These are phyloP conservation scores for Acanthopagrus latus DNA, from an alignment of 2,797 vertebrate genomes.

Conservation along the genomic window DNA sequence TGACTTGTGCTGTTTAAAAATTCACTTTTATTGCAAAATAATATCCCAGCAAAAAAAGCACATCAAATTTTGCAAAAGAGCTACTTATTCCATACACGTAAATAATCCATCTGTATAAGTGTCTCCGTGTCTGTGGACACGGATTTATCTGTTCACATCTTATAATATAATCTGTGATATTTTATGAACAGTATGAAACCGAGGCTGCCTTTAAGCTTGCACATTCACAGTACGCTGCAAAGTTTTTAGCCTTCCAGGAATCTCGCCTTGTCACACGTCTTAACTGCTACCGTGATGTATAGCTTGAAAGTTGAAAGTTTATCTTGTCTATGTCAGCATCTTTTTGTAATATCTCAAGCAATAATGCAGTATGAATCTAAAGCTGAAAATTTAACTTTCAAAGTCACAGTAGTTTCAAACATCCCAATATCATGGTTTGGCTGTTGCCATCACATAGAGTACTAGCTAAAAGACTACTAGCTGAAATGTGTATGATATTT, in stretches of 20 bases:
- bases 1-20: constrained; percentile 60
- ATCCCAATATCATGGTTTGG: constrained; percentile 63
- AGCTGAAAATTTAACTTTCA: constrained; percentile 51
- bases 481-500: constrained; percentile 58
- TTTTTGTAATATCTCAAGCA: constrained; percentile 49
- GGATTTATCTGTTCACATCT: constrained; percentile 65
- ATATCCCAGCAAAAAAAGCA: constrained; percentile 73
- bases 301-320: constrained; percentile 26
- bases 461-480: constrained; percentile 67
- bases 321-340: constrained; percentile 19
- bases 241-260: constrained; percentile 55
- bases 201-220: constrained; percentile 54
- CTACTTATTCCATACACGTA: constrained; percentile 77
- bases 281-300: constrained; percentile 29
- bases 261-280: constrained; percentile 43
- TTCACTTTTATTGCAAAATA: constrained; percentile 80
- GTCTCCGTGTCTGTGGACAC: constrained; percentile 54
- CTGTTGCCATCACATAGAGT: constrained; percentile 52
- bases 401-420: constrained; percentile 63
- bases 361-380: constrained; percentile 46
- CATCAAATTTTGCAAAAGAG: constrained; percentile 75
- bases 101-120: constrained; percentile 73
- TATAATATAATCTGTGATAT: constrained; percentile 54
- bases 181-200: constrained; percentile 53
- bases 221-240: constrained; percentile 48